A percentile compares a stretch with the other conserved stretches of the same genome.
These are phyloP conservation scores for Montipora cactus DNA, from an alignment of 64 coral and sea anemone genomes.

Conservation along the genomic window DNA sequence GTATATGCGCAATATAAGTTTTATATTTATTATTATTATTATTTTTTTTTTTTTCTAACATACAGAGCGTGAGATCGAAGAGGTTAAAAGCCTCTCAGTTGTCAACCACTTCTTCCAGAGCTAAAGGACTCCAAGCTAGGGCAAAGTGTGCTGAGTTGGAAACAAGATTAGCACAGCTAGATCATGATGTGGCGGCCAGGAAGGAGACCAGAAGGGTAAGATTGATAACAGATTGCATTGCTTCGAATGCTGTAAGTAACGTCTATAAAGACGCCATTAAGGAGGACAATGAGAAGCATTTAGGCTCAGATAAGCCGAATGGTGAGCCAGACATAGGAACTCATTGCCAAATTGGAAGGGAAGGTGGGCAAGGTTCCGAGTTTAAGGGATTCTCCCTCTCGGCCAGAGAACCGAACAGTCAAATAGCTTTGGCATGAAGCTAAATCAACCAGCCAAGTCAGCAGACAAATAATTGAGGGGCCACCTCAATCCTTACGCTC, in stretches of 20 bases:
- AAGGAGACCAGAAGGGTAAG: too few relatives aligned
- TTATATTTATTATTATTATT: too few relatives aligned
- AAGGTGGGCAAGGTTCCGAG: background rate
- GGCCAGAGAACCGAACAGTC: background rate
- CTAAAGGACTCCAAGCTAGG: background rate
- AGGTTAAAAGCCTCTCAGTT: background rate
- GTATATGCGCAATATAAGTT: too few relatives aligned
- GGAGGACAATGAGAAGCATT: too few relatives aligned
- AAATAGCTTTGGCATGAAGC: too few relatives aligned
- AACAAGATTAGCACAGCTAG: too few relatives aligned
- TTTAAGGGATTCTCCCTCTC: background rate
- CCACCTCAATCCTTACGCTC: background rate
- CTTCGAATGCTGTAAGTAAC: background rate
- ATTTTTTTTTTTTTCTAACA: too few relatives aligned
- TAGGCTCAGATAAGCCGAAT: conserved; percentile 65
- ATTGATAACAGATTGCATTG: too few relatives aligned
- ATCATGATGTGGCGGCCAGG: too few relatives aligned
- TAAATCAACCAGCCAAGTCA: too few relatives aligned
- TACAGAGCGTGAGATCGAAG: background rate
- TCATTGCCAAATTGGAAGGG: background rate
- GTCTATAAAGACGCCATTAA: conserved; percentile 51
- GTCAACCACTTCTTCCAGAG: conserved; percentile 32
- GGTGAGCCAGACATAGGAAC: background rate
- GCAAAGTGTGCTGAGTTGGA: too few relatives aligned
- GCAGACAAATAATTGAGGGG: too few relatives aligned